Evolutionary conservation across 2,888 invertebrate species (phyloP).

Genomic region (Bursaphelenchus okinawaensis): DNA sequence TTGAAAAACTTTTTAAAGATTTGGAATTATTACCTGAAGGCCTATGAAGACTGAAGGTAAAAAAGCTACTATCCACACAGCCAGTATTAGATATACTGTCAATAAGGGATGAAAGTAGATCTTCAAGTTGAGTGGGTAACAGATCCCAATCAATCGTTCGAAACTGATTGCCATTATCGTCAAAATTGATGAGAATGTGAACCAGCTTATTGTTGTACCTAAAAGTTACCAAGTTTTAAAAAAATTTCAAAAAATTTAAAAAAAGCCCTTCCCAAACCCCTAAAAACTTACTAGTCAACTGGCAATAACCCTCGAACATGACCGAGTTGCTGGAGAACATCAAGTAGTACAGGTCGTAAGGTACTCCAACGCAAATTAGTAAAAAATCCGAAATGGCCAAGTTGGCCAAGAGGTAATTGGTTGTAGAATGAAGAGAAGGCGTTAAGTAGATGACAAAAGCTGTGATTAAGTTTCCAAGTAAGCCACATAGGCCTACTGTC

Average conservation of each 20-base stretch:
- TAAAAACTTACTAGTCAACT: background rate
- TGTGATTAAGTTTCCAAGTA: slow-evolving; percentile 50
- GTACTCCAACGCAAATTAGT: slow-evolving; percentile 51
- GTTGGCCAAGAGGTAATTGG: slow-evolving; percentile 54
- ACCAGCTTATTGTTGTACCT: slow-evolving; percentile 51
- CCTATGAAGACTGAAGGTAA: background rate
- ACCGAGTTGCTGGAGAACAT: slow-evolving; percentile 29
- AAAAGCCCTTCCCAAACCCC: background rate
- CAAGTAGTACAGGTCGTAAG: slow-evolving; percentile 50
- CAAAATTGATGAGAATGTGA: slow-evolving; percentile 54
- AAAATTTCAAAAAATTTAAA: slow-evolving; percentile 8
- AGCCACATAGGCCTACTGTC: slow-evolving; percentile 45
- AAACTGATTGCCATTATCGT: slow-evolving; percentile 49
- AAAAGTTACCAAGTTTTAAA: slow-evolving; percentile 9
- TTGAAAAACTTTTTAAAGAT: too few species aligned
- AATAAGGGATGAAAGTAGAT: background rate
- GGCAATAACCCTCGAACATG: background rate
- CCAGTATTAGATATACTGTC: background rate
- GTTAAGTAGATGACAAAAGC: slow-evolving; percentile 41
- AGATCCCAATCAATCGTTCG: slow-evolving; percentile 53
- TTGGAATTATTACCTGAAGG: slow-evolving; percentile 1
- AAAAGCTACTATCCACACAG: background rate
- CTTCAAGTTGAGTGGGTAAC: slow-evolving; percentile 45
- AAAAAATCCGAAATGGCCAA: slow-evolving; percentile 47
- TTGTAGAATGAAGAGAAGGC: slow-evolving; percentile 48